These are phyloP conservation scores for Zhengitettix transpicula DNA, from an alignment of 2,888 invertebrate genomes.

Conservation along the genomic window DNA sequence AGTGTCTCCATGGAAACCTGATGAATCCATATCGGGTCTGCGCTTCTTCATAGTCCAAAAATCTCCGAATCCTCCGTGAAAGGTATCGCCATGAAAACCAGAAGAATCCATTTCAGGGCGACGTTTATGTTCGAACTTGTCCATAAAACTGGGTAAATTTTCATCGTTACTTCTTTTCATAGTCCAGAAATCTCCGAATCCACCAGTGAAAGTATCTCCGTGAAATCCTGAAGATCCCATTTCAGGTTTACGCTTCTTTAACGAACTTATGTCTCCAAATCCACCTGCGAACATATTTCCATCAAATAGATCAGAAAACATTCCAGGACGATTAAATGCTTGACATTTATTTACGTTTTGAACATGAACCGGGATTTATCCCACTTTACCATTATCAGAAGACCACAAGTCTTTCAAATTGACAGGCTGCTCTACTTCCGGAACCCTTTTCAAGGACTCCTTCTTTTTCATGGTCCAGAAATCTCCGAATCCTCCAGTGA, in stretches of 20 bases:
- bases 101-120: constrained; percentile 1
- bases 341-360: no score
- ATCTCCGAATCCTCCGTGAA: background rate
- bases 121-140: no score
- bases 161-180: constrained; percentile 14
- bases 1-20: constrained; percentile 15
- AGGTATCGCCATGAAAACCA: background rate
- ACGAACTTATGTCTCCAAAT: background rate
- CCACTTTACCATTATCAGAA: no score
- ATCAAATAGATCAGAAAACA: no score
- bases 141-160: no score
- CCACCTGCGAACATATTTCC: no score
- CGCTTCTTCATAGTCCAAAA: constrained; percentile 12
- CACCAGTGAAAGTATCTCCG: constrained; percentile 14
- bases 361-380: no score
- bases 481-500: constrained; percentile 20
- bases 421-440: background rate
- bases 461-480: constrained; percentile 14
- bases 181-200: constrained; percentile 19
- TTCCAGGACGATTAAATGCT: no score
- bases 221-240: constrained; percentile 6
- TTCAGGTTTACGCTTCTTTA: background rate
- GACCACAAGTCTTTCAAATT: background rate
- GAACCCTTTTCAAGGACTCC: background rate
- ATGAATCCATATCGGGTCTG: constrained; percentile 17